These are phyloP conservation scores for Karalla daura DNA, from an alignment of 2,797 vertebrate genomes.

Conservation along the genomic window DNA sequence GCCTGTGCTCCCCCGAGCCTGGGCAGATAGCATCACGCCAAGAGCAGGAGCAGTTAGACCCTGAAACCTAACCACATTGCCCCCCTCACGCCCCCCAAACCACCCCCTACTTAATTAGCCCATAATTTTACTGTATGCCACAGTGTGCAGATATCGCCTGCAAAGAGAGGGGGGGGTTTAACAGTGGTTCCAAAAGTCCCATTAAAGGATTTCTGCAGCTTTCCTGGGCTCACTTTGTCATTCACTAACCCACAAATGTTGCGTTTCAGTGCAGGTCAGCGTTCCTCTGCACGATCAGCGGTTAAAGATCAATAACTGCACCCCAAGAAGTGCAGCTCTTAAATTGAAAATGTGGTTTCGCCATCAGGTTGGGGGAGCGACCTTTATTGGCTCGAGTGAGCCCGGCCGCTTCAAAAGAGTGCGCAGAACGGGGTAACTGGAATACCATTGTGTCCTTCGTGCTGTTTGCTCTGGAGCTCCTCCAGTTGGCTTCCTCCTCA, in stretches of 20 bases:
- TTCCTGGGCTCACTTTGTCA: conserved; percentile 50
- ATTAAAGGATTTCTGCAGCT: conserved; percentile 74
- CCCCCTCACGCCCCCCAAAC: too few species aligned
- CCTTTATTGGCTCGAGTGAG: conserved; percentile 50
- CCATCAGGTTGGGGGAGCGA: conserved; percentile 42
- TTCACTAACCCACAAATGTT: conserved; percentile 39
- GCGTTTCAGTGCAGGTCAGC: conserved; percentile 42
- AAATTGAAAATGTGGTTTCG: conserved; percentile 42
- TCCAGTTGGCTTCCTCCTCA: conserved; percentile 56
- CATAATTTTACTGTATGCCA: conserved; percentile 80
- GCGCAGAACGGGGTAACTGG: conserved; percentile 69
- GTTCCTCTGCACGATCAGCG: conserved; percentile 30
- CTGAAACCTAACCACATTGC: conserved; percentile 71
- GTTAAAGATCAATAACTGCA: conserved; percentile 43
- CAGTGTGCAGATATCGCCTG: conserved; percentile 57
- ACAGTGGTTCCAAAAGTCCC: conserved; percentile 60
- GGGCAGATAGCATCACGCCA: conserved; percentile 77
- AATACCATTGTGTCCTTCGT: conserved; percentile 59
- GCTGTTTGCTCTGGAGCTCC: conserved; percentile 67
- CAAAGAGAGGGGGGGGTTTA: conserved; percentile 51
- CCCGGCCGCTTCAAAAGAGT: conserved; percentile 48
- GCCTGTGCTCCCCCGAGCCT: conserved; percentile 50
- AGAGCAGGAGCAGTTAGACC: conserved; percentile 65
- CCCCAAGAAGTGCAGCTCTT: conserved; percentile 6
- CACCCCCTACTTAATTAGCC: conserved; percentile 76